phyloP scores from a whole-genome alignment of 2,113 vertebrate species.

The Tylochromis polylepis region DNA sequence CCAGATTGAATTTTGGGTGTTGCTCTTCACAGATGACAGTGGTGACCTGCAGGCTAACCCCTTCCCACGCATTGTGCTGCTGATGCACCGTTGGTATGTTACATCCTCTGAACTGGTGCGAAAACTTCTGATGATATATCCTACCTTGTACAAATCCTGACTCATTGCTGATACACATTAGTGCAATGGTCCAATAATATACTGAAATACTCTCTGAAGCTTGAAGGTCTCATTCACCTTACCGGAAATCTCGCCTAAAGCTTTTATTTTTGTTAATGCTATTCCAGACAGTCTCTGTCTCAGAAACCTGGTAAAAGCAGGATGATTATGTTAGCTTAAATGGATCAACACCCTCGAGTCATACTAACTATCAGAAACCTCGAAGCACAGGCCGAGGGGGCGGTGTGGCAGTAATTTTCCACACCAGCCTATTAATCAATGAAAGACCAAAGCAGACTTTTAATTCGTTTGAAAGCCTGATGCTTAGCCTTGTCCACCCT shows the following conservation, averaged over 20 bases:
- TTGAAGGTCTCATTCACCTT: background rate
- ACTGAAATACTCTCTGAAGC: background rate
- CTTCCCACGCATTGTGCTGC: slow-evolving; percentile 87
- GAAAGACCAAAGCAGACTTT: too few relatives aligned
- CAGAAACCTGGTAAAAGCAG: too few relatives aligned
- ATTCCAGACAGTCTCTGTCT: background rate
- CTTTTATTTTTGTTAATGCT: background rate
- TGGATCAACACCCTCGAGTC: too few relatives aligned
- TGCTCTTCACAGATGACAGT: slow-evolving; percentile 79
- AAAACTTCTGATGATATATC: slow-evolving; percentile 95
- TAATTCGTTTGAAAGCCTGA: too few relatives aligned
- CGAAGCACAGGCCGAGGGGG: too few relatives aligned
- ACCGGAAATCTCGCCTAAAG: background rate
- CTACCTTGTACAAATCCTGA: slow-evolving; percentile 47
- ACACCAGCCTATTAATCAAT: too few relatives aligned
- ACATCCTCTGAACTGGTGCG: slow-evolving; percentile 89
- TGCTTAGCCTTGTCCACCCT: too few relatives aligned
- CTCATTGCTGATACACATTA: background rate
- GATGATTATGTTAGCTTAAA: too few relatives aligned
- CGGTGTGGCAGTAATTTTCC: too few relatives aligned
- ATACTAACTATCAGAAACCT: too few relatives aligned
- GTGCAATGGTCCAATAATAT: background rate
- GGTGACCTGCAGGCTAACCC: slow-evolving; percentile 77
- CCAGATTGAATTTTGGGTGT: background rate
- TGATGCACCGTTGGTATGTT: slow-evolving; percentile 97